Conservation (phyloP, 1,140 invertebrate species). For the Brachionus rotundiformis region DNA sequence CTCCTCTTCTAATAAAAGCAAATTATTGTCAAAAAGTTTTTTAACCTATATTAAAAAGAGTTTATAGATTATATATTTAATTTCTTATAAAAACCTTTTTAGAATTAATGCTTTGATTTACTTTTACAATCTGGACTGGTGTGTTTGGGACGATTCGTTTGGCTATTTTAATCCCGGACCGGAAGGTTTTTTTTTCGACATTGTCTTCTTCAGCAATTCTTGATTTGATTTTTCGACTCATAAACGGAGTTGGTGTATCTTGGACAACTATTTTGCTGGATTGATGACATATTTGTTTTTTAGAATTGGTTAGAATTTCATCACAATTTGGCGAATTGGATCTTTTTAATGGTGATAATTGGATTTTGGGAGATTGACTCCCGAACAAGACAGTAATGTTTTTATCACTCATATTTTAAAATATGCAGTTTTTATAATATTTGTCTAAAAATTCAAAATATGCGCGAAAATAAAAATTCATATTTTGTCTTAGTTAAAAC, state of each 20-base stretch:
- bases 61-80: background rate
- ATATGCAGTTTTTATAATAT: background rate
- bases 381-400: background rate
- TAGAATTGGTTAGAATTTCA: background rate
- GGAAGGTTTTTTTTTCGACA: background rate
- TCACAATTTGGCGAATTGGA: background rate
- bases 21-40: conserved; percentile 27
- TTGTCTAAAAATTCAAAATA: conserved; percentile 10
- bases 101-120: background rate
- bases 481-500: background rate
- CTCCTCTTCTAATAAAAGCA: background rate
- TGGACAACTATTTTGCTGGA: background rate
- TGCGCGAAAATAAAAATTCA: background rate
- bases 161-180: background rate
- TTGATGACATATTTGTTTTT: background rate
- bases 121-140: background rate
- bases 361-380: background rate
- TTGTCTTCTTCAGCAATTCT: background rate
- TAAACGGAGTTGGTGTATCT: conserved; percentile 30
- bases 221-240: background rate
- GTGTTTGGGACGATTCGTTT: conserved; percentile 13
- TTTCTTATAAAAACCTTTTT: conserved; percentile 5
- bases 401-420: background rate
- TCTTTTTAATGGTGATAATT: background rate
- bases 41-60: background rate